Conservation (phyloP, 2,888 invertebrate species). For the Eupithecia vulgata region DNA sequence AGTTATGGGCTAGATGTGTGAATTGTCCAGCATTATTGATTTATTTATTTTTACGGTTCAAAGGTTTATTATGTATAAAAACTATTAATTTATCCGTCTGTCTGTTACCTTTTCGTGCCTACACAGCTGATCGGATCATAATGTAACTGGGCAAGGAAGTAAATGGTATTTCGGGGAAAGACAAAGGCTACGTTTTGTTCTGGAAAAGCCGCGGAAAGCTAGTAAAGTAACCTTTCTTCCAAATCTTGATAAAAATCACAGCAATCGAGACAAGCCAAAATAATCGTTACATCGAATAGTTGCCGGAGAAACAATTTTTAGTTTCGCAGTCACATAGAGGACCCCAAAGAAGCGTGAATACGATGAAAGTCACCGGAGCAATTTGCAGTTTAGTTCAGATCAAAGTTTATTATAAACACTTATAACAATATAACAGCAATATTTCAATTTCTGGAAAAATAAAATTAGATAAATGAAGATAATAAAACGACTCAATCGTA, state of each 20-base stretch:
- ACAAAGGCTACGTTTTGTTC: not conserved
- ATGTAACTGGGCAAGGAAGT: not conserved
- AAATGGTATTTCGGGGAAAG: not conserved
- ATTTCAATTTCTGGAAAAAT: no score
- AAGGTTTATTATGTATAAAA: not conserved
- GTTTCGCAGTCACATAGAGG: no score
- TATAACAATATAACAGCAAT: no score
- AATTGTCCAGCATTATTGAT: not conserved
- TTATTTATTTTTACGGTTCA: not conserved
- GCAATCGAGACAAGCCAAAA: not conserved
- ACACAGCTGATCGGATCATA: not conserved
- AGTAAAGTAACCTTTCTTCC: not conserved
- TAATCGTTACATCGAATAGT: not conserved
- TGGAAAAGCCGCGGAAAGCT: not conserved
- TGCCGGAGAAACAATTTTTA: no score
- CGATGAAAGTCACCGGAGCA: no score
- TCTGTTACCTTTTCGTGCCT: not conserved
- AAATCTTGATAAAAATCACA: not conserved
- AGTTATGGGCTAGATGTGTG: no score
- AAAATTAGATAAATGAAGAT: no score
- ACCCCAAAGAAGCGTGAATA: no score
- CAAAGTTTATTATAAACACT: no score
- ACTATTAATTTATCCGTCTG: no score
- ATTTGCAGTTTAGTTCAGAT: no score
- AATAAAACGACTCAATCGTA: no score